These are phyloP conservation scores for Boloria euphrosyne DNA, from an alignment of 2,888 invertebrate genomes.

Conservation along the genomic window DNA sequence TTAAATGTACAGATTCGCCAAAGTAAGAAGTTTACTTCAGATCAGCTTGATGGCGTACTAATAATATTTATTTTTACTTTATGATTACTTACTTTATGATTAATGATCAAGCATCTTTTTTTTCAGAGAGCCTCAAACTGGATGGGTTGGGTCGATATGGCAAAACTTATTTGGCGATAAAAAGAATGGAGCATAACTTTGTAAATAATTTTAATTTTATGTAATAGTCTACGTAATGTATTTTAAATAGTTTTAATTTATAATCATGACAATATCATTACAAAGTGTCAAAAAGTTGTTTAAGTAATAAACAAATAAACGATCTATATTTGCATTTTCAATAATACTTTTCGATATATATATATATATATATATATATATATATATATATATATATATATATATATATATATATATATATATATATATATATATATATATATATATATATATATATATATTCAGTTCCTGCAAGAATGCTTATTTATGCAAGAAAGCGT, in stretches of 20 bases:
- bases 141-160: constrained; percentile 67
- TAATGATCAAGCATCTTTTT: constrained; percentile 1
- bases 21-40: too few relatives aligned
- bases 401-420: too few relatives aligned
- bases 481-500: too few relatives aligned
- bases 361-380: too few relatives aligned
- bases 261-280: constrained; percentile 1
- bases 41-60: not conserved
- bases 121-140: constrained; percentile 67
- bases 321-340: not conserved
- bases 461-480: too few relatives aligned
- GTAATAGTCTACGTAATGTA: constrained; percentile 5
- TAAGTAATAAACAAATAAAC: constrained; percentile 1
- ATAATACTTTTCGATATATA: too few relatives aligned
- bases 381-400: too few relatives aligned
- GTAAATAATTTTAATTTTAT: not conserved
- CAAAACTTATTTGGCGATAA: constrained; percentile 52
- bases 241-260: not conserved
- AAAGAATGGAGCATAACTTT: constrained; percentile 4
- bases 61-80: not conserved
- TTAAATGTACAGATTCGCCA: too few relatives aligned
- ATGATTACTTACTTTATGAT: too few relatives aligned
- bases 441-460: too few relatives aligned
- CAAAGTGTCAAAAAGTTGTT: not conserved
- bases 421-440: too few relatives aligned